Base-by-base conservation (phyloP, 2,113 vertebrate species). In the Megalops atlanticus region DNA sequence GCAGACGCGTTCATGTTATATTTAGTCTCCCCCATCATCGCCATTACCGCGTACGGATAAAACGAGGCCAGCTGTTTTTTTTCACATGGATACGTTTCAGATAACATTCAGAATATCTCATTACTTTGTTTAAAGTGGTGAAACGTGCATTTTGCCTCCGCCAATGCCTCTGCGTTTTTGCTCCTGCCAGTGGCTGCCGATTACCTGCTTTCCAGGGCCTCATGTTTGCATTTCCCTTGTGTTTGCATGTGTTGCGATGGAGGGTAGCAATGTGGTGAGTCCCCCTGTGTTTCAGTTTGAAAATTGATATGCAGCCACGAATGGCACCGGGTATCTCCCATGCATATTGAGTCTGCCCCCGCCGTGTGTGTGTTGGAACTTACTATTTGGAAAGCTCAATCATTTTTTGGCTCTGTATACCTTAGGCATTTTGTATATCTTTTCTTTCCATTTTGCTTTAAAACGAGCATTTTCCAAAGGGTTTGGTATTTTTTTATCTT, bases 51-150 rank as follows among this genome's bases (percentile, higher is more conserved):
- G 72, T 24, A 49, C 31, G 5, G 47, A 80, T 64, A 40, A 75
- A 80, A 41, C 35, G 47, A 58, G 71, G 41, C 49, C 39, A 58
- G 58, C 21, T 64, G 72, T 74, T 41, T 64, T 71, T 80, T n/a
- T n/a, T n/a, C 74, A 54, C 45, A 41, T 74, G 47, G 49, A 58
- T 80, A 58, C 52, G 70, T 80, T 64, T 74, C 47, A 14, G 71
- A 58, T 75, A 41, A 38, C 31, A 14, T 58, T 70, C 40, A 43
- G 47, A 64, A 80, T 75, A 43, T 80, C 41, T n/a, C n/a, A n/a
- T n/a, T n/a, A n/a, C n/a, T 40, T 18, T 47, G 40, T 35, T 64
- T 73, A 45, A 74, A 74, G 38, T 35, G 24, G 64, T 33, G 72
- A 74, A 40, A 40, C 36, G 31, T 39, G 41, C 45, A 54, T 74